Conservation (phyloP, 2,797 vertebrate genomes). For the Falco berigora region DNA sequence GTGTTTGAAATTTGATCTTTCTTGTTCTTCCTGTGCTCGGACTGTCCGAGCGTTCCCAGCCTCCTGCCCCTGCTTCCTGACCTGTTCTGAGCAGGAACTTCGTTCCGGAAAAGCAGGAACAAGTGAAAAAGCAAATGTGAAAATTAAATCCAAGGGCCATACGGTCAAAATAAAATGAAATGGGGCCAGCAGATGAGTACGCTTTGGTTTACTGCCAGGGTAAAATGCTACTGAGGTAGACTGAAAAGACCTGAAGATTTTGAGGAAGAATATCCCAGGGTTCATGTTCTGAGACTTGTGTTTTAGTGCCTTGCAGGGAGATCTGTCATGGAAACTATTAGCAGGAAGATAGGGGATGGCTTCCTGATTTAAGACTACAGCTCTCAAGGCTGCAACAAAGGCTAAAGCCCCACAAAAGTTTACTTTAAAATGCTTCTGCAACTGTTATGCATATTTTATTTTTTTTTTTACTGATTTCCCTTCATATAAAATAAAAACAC, state of each 20-base stretch:
- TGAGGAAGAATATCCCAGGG: not conserved
- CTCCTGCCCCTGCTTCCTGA: not conserved
- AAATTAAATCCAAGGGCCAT: not conserved
- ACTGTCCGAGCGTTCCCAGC: not conserved
- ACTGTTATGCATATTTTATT: accelerated
- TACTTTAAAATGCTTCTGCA: not conserved
- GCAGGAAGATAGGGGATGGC: not conserved
- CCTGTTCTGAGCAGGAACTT: not conserved
- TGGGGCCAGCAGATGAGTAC: not conserved
- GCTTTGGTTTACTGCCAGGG: not conserved
- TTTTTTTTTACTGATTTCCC: not conserved
- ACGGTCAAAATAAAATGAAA: not conserved
- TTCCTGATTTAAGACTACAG: not conserved
- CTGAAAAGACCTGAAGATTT: not conserved
- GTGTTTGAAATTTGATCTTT: slow-evolving; percentile 14
- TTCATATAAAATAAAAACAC: accelerated
- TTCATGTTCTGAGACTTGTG: not conserved
- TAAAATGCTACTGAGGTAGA: accelerated
- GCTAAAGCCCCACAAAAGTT: not conserved
- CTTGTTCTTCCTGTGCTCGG: not conserved
- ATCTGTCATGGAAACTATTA: not conserved
- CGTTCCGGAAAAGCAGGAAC: not conserved
- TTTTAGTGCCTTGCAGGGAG: not conserved
- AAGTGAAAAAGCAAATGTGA: not conserved
- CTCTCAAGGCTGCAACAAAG: not conserved